Evolutionary conservation across 2,113 vertebrate genomes (phyloP).

Genomic region (Vombatus ursinus): DNA sequence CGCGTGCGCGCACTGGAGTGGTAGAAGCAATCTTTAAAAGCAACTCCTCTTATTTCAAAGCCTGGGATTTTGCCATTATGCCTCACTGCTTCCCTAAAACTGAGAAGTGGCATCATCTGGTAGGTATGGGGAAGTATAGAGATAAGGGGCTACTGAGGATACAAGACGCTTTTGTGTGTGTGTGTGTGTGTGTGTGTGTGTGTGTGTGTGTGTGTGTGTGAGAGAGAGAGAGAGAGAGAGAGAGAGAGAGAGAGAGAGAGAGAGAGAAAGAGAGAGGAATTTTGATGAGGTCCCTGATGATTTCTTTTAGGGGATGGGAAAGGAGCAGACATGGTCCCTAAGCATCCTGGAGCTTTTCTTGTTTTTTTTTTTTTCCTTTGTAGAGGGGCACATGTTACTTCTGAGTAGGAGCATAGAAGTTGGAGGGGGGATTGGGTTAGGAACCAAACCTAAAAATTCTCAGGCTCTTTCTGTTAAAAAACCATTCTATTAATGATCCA

Average conservation of each 20-base stretch:
- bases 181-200: too few species aligned
- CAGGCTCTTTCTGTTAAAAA: constrained; percentile 23
- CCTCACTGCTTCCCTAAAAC: too few species aligned
- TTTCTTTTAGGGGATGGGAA: background rate
- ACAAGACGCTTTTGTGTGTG: too few species aligned
- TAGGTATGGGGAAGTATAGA: background rate
- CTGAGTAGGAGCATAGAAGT: background rate
- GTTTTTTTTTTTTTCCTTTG: background rate
- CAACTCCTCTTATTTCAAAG: too few species aligned
- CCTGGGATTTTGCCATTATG: too few species aligned
- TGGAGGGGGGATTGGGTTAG: constrained; percentile 20
- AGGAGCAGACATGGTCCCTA: background rate
- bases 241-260: background rate
- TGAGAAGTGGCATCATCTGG: background rate
- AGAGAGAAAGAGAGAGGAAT: background rate
- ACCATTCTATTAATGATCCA: background rate
- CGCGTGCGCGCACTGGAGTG: too few species aligned
- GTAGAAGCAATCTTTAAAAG: too few species aligned
- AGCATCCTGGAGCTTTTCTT: background rate
- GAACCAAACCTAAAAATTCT: constrained; percentile 12
- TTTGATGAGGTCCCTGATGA: background rate
- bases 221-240: too few species aligned
- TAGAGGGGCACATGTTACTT: background rate
- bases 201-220: too few species aligned
- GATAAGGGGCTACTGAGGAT: too few species aligned